Evolutionary conservation across 1,140 invertebrate genomes (phyloP).

Genomic region (Eriosoma lanigerum): DNA sequence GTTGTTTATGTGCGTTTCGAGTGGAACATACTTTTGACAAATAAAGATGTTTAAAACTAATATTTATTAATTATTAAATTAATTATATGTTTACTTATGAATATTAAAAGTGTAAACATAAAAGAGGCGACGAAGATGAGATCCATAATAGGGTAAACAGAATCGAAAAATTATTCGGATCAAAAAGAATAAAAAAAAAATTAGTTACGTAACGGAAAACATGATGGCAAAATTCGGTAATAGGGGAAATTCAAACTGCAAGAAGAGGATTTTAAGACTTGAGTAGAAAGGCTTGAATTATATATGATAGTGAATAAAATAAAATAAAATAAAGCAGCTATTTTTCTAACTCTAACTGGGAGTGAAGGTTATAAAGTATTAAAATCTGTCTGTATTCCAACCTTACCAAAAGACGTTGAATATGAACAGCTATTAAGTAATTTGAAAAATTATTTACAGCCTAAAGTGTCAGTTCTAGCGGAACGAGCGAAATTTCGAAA

Average conservation of each 20-base stretch:
- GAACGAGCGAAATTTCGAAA: too few relatives aligned
- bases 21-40: too few relatives aligned
- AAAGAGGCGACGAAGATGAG: too few relatives aligned
- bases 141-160: too few relatives aligned
- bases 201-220: too few relatives aligned
- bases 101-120: too few relatives aligned
- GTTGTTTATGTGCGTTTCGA: too few relatives aligned
- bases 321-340: slow-evolving; percentile 15
- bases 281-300: slow-evolving; percentile 13
- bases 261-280: slow-evolving; percentile 13
- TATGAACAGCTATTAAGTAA: slow-evolving; percentile 1
- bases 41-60: too few relatives aligned
- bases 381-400: too few relatives aligned
- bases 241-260: slow-evolving; percentile 29
- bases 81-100: too few relatives aligned
- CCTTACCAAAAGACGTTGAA: not conserved
- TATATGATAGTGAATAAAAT: slow-evolving; percentile 26
- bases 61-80: too few relatives aligned
- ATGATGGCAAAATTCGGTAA: slow-evolving; percentile 1
- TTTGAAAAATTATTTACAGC: slow-evolving; percentile 11
- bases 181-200: slow-evolving; percentile 2
- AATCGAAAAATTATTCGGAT: not conserved
- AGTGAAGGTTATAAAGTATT: slow-evolving; percentile 31
- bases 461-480: too few relatives aligned
- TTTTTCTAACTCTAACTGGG: slow-evolving; percentile 10